A percentile compares a stretch with the other conserved stretches of the same genome.
Evolutionary conservation across 2,113 vertebrate genomes (phyloP).

Genomic region (Stercorarius parasiticus): DNA sequence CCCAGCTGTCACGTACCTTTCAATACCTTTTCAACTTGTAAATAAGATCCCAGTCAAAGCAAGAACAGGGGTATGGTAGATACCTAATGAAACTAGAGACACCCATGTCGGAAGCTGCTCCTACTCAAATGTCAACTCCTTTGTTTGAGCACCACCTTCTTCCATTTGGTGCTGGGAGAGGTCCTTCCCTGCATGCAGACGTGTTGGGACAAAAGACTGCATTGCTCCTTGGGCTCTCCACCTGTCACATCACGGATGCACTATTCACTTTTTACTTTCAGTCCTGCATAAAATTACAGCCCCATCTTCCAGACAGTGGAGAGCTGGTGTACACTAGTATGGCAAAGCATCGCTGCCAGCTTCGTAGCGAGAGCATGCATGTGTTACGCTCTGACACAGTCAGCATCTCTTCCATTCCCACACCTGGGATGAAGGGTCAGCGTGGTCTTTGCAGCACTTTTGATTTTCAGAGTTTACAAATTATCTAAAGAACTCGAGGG

Average conservation of each 20-base stretch:
- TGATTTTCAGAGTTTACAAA: not conserved
- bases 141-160: not conserved
- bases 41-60: not conserved
- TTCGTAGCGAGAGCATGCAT: rapidly evolving
- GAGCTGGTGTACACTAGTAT: not conserved
- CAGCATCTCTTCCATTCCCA: not conserved
- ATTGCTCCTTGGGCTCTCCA: not conserved
- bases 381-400: not conserved
- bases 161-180: not conserved
- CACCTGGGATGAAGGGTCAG: too few relatives aligned
- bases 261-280: not conserved
- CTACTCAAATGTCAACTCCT: not conserved
- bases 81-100: not conserved
- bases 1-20: not conserved
- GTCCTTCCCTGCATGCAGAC: not conserved
- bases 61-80: not conserved
- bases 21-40: not conserved
- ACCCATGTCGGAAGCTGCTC: not conserved
- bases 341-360: not conserved
- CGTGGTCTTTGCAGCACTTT: not conserved
- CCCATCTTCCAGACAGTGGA: not conserved
- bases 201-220: rapidly evolving
- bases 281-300: not conserved
- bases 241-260: rapidly evolving
- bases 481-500: not conserved